Evolutionary conservation across 1,140 invertebrate genomes (phyloP).

Genomic region (Drosophila bocqueti): DNA sequence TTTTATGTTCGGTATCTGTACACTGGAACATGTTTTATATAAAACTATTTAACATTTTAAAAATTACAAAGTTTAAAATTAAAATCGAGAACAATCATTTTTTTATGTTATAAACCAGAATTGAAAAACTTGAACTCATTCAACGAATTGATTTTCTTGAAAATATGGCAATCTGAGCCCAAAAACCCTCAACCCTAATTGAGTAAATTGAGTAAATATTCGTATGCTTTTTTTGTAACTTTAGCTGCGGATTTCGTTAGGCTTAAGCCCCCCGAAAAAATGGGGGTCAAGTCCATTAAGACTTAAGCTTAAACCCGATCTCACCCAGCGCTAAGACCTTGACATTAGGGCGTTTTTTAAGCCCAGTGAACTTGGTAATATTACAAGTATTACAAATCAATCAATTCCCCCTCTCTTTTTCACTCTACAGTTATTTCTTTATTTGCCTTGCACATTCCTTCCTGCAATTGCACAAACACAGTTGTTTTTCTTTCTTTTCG

Average conservation of each 20-base stretch:
- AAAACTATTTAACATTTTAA: too few relatives aligned
- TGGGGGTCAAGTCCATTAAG: conserved; percentile 64
- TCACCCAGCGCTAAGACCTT: conserved; percentile 46
- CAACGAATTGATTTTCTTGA: neutral
- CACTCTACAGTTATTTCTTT: conserved; percentile 14
- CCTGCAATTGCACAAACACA: conserved; percentile 32
- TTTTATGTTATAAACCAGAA: neutral
- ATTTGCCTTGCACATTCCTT: conserved; percentile 38
- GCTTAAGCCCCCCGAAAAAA: conserved; percentile 30
- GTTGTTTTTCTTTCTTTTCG: conserved; percentile 1
- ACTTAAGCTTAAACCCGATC: conserved; percentile 29
- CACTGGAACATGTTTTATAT: too few relatives aligned
- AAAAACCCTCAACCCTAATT: conserved; percentile 20
- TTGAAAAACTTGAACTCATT: neutral
- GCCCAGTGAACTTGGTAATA: conserved; percentile 34
- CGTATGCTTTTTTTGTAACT: conserved; percentile 1
- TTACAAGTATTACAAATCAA: conserved; percentile 50
- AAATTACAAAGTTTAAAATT: neutral
- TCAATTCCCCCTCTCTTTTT: conserved; percentile 33
- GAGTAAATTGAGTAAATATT: conserved; percentile 32
- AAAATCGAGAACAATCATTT: too few relatives aligned
- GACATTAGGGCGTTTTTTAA: conserved; percentile 60
- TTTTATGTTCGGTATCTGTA: too few relatives aligned
- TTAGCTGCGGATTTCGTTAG: conserved; percentile 33
- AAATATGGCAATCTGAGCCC: conserved; percentile 18